phyloP scores from a whole-genome alignment of 2,797 vertebrate genomes.

The Sphenodon punctatus region DNA sequence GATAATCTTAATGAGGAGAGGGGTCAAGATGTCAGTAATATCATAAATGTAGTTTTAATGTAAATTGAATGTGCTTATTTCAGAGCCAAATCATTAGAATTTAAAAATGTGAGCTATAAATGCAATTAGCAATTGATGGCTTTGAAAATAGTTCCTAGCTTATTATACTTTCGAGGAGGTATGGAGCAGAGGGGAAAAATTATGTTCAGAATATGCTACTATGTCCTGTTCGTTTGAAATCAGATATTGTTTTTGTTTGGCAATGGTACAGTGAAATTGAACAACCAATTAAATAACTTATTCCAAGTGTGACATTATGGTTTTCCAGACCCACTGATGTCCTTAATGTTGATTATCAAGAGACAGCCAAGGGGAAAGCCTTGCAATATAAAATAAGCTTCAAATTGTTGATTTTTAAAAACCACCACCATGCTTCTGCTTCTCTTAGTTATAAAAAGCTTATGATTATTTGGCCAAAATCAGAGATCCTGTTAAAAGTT shows the following conservation, averaged over 20 bases:
- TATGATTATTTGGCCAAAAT: not conserved
- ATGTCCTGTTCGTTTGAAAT: not conserved
- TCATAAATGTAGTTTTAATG: not conserved
- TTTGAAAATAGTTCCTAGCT: not conserved
- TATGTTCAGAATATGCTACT: not conserved
- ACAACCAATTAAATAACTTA: not conserved
- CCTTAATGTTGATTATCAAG: conserved; percentile 13
- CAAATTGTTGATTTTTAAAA: not conserved
- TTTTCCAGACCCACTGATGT: conserved; percentile 4
- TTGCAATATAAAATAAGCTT: conserved; percentile 8
- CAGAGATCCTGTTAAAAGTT: too few species aligned
- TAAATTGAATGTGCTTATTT: not conserved
- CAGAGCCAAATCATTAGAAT: fast-evolving
- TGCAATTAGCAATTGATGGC: not conserved
- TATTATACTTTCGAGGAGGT: fast-evolving
- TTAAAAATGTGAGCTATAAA: fast-evolving
- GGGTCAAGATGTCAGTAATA: not conserved
- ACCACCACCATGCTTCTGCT: fast-evolving
- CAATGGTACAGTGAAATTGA: not conserved
- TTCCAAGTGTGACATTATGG: not conserved
- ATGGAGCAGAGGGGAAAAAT: not conserved
- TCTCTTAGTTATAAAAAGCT: not conserved
- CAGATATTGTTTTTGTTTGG: not conserved
- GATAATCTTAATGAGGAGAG: too few species aligned
- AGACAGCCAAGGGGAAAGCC: not conserved